Percentiles rank a stretch among this genome's conserved stretches.
These are phyloP conservation scores for Trachurus trachurus DNA, from an alignment of 2,797 vertebrate species.

Conservation along the genomic window DNA sequence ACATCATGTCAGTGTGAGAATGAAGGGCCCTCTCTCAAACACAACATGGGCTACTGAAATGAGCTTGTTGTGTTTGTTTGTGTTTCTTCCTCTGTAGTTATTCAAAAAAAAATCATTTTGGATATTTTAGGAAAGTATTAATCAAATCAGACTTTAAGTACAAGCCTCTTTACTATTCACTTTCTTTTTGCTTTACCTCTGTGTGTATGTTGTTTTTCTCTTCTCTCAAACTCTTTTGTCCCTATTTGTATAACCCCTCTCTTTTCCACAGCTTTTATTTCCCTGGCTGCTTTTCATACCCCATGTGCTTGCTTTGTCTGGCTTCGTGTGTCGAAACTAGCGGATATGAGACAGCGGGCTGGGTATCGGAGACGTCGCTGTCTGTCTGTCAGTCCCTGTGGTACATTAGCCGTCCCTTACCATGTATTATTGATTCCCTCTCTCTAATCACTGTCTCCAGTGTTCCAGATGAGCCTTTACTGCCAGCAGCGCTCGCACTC, in stretches of 20 bases:
- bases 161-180: not conserved
- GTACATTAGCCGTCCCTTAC: slow-evolving; percentile 86
- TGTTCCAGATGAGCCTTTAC: slow-evolving; percentile 79
- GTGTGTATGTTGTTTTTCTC: slow-evolving; percentile 12
- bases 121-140: slow-evolving; percentile 53
- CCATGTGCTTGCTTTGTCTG: slow-evolving; percentile 53
- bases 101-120: slow-evolving; percentile 43
- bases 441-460: slow-evolving; percentile 84
- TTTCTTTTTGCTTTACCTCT: slow-evolving; percentile 6
- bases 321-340: slow-evolving; percentile 65
- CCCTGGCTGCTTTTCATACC: slow-evolving; percentile 69
- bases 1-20: slow-evolving; percentile 72
- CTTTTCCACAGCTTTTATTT: slow-evolving; percentile 68
- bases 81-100: slow-evolving; percentile 31
- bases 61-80: slow-evolving; percentile 63
- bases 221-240: slow-evolving; percentile 48
- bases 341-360: slow-evolving; percentile 71
- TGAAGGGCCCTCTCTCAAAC: slow-evolving; percentile 63
- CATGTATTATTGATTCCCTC: slow-evolving; percentile 88
- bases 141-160: slow-evolving; percentile 56
- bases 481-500: slow-evolving; percentile 70
- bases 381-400: slow-evolving; percentile 81
- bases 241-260: slow-evolving; percentile 70
- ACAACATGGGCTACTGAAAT: slow-evolving; percentile 47
- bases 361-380: slow-evolving; percentile 69